Evolutionary conservation across 1,140 invertebrate genomes (phyloP).

Genomic region (Lordiphosa stackelbergi): DNA sequence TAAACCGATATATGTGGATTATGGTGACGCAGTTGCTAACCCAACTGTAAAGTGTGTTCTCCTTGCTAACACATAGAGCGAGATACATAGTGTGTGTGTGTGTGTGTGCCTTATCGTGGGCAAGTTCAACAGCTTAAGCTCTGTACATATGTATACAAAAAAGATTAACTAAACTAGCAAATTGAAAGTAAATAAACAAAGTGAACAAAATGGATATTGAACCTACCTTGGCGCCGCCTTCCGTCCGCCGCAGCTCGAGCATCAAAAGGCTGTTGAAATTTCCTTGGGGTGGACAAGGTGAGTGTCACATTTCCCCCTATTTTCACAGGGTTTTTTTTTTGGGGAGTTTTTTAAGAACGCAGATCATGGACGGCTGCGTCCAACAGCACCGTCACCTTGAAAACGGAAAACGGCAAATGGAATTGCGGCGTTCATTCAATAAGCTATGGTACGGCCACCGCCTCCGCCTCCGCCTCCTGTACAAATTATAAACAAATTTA

Average conservation of each 20-base stretch:
- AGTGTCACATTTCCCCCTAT: conserved; percentile 16
- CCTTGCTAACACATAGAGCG: not conserved
- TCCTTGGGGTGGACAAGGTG: conserved; percentile 79
- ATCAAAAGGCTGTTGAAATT: conserved; percentile 82
- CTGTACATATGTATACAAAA: not conserved
- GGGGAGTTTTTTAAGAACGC: too few relatives aligned
- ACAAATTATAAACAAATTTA: conserved; percentile 20
- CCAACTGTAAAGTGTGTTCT: too few relatives aligned
- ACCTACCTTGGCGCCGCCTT: conserved; percentile 63
- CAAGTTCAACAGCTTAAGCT: not conserved
- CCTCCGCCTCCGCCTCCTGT: not conserved
- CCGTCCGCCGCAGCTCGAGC: conserved; percentile 79
- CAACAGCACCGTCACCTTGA: conserved; percentile 1
- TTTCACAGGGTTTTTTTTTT: too few relatives aligned
- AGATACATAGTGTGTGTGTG: conserved; percentile 1
- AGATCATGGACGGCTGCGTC: not conserved
- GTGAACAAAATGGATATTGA: conserved; percentile 43
- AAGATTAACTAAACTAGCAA: too few relatives aligned
- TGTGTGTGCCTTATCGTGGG: too few relatives aligned
- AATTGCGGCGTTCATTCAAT: conserved; percentile 10
- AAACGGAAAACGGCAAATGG: conserved; percentile 5
- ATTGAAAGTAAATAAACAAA: too few relatives aligned
- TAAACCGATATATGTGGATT: too few relatives aligned
- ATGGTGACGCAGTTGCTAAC: too few relatives aligned
- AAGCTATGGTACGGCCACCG: not conserved